Percentiles rank a stretch among this genome's conserved stretches.
phyloP scores from a whole-genome alignment of 1,140 invertebrate genomes.

The Gryllus bimaculatus region DNA sequence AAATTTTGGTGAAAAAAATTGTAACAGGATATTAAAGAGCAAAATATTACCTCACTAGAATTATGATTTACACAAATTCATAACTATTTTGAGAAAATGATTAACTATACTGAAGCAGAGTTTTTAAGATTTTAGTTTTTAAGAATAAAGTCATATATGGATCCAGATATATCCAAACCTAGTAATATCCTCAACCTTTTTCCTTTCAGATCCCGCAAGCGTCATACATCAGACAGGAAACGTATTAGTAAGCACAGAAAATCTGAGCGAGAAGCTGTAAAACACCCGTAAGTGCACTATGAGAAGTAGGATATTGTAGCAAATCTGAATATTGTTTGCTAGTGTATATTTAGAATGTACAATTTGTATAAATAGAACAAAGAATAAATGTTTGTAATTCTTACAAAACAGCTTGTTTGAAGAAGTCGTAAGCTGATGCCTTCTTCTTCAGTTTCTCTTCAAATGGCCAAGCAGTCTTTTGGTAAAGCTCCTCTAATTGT shows the following conservation, averaged over 20 bases:
- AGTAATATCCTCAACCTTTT: background rate
- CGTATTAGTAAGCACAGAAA: background rate
- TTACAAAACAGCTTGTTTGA: conserved; percentile 96
- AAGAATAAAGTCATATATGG: too few species aligned
- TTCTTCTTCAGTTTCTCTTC: conserved; percentile 97
- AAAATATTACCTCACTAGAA: too few species aligned
- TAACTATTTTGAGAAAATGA: too few species aligned
- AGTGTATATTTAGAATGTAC: conserved; percentile 17
- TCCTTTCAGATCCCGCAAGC: background rate
- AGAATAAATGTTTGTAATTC: conserved; percentile 29
- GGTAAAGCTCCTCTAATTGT: conserved; percentile 90
- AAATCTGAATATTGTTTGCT: background rate
- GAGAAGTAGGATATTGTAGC: conserved; percentile 6
- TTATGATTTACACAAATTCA: too few species aligned
- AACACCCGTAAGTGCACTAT: background rate
- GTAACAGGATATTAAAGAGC: too few species aligned
- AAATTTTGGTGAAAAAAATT: too few species aligned
- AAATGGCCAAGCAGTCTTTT: conserved; percentile 98
- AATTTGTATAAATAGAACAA: conserved; percentile 20
- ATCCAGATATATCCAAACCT: background rate
- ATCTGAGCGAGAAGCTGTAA: background rate
- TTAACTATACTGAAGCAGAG: too few species aligned
- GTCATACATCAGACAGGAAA: background rate
- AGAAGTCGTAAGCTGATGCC: conserved; percentile 92
- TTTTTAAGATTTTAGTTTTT: too few species aligned